Evolutionary conservation across 2,113 vertebrate species (phyloP).

Genomic region (Entelurus aequoreus): DNA sequence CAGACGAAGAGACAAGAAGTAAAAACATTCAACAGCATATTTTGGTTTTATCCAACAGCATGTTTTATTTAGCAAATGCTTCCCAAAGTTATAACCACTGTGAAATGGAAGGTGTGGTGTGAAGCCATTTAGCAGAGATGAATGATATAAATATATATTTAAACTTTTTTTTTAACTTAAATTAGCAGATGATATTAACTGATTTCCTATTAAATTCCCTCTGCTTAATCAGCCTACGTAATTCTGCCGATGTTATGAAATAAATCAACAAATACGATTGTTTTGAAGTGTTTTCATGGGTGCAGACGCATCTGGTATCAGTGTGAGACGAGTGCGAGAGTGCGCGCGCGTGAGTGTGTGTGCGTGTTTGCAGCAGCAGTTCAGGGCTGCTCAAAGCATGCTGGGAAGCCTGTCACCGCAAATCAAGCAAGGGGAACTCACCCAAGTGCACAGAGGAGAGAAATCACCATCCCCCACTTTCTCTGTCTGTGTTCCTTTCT

Average conservation of each 20-base stretch:
- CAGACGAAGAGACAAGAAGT: constrained; percentile 42
- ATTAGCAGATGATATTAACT: constrained; percentile 21
- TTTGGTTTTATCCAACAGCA: constrained; percentile 40
- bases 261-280: constrained; percentile 55
- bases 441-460: constrained; percentile 68
- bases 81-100: not conserved
- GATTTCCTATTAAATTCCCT: constrained; percentile 15
- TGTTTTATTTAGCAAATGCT: constrained; percentile 41
- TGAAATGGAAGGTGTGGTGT: constrained; percentile 2
- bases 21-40: constrained; percentile 43
- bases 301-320: constrained; percentile 65
- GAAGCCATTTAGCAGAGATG: constrained; percentile 6
- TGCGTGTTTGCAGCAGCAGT: constrained; percentile 67
- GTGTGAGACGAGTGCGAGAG: constrained; percentile 35
- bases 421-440: constrained; percentile 71
- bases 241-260: constrained; percentile 53
- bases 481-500: constrained; percentile 59
- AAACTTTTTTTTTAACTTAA: not conserved
- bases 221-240: constrained; percentile 42
- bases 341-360: constrained; percentile 48
- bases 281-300: constrained; percentile 66
- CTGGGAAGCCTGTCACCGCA: constrained; percentile 73
- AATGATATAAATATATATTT: not conserved
- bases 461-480: constrained; percentile 69
- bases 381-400: constrained; percentile 73